A percentile compares a stretch with the other conserved stretches of the same genome.
phyloP scores from a whole-genome alignment of 2,113 vertebrate species.

The Progne subis region DNA sequence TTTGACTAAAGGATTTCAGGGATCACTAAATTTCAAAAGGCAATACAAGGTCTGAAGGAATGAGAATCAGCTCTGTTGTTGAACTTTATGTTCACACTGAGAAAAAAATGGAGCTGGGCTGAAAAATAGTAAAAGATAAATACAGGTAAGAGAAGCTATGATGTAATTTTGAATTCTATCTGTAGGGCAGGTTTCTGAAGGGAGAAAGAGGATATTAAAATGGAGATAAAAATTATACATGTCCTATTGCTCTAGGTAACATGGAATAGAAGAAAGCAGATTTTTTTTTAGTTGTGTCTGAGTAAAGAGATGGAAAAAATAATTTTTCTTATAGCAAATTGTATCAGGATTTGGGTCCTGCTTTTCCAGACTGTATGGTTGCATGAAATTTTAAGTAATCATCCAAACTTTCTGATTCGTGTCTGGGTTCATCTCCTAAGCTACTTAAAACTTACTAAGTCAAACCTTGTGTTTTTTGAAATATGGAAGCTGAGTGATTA shows the following conservation, averaged over 20 bases:
- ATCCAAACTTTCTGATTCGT: neutral
- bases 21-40: neutral
- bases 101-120: neutral
- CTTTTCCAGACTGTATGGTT: neutral
- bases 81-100: neutral
- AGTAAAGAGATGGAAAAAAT: neutral
- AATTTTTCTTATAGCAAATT: neutral
- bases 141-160: neutral
- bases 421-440: neutral
- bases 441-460: neutral
- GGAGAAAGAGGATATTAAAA: neutral
- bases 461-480: neutral
- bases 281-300: neutral
- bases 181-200: neutral
- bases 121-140: neutral
- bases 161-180: neutral
- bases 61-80: neutral
- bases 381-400: neutral
- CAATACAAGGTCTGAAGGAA: neutral
- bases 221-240: neutral
- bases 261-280: neutral
- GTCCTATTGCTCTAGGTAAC: neutral
- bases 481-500: neutral
- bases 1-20: neutral
- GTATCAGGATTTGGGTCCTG: neutral